Conservation (phyloP, 2,888 invertebrate genomes). For the Fragum whitleyi region DNA sequence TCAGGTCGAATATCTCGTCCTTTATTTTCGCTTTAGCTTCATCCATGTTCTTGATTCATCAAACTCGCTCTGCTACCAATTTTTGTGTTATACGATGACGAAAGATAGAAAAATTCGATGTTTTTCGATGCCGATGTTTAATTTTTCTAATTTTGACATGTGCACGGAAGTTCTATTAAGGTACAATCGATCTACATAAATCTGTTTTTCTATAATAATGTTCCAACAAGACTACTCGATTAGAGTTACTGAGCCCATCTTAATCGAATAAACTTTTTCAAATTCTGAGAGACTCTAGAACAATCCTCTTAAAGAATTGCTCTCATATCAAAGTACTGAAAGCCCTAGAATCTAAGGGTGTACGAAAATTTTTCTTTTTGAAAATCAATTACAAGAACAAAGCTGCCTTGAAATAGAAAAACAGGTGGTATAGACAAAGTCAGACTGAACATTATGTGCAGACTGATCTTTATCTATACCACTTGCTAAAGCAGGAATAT, state of each 20-base stretch:
- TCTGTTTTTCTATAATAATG: not conserved
- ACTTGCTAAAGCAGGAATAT: too few relatives aligned
- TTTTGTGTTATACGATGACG: not conserved
- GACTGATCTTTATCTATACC: too few relatives aligned
- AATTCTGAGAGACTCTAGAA: not conserved
- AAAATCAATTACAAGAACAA: too few relatives aligned
- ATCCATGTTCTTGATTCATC: not conserved
- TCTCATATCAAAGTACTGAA: too few relatives aligned
- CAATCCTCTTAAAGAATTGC: too few relatives aligned
- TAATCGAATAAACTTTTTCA: not conserved
- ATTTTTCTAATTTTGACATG: not conserved
- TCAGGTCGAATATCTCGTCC: constrained; percentile 13
- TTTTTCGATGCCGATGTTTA: not conserved
- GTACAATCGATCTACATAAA: not conserved
- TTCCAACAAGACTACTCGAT: not conserved
- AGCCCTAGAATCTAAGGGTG: too few relatives aligned
- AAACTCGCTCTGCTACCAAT: not conserved
- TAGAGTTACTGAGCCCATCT: not conserved
- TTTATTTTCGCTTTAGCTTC: not conserved
- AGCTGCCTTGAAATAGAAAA: too few relatives aligned
- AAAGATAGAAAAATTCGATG: not conserved
- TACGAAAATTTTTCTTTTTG: too few relatives aligned
- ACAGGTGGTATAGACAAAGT: too few relatives aligned
- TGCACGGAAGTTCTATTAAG: not conserved
- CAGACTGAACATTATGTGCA: too few relatives aligned